Percentiles rank a stretch among this genome's conserved stretches.
phyloP scores from a whole-genome alignment of 2,113 vertebrate genomes.

The Phyllostomus hastatus region DNA sequence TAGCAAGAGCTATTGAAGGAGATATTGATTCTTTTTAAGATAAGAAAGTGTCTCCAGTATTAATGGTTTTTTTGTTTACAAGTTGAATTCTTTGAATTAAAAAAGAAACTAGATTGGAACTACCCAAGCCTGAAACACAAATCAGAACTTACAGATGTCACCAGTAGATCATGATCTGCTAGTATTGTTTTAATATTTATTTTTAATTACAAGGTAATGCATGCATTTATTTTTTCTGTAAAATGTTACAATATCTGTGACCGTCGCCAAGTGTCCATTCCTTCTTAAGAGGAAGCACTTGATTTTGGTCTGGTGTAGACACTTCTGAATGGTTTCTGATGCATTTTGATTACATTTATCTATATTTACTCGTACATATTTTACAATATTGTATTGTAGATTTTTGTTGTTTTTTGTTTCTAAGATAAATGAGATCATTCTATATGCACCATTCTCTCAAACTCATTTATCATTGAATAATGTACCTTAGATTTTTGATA shows the following conservation, averaged over 20 bases:
- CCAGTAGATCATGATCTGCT: background rate
- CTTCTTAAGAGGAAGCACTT: background rate
- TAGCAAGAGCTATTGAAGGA: constrained; percentile 43
- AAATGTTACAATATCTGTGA: background rate
- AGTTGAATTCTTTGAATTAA: constrained; percentile 14
- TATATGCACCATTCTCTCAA: background rate
- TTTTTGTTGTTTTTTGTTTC: background rate
- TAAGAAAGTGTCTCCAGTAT: constrained; percentile 43
- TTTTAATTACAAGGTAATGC: background rate
- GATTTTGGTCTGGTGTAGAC: background rate
- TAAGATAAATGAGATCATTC: background rate
- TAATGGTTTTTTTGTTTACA: constrained; percentile 48
- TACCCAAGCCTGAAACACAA: background rate
- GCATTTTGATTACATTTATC: background rate
- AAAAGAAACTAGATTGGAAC: constrained; percentile 26
- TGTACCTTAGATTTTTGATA: background rate
- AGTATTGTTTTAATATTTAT: background rate
- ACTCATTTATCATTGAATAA: background rate
- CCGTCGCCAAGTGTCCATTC: background rate
- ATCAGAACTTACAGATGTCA: background rate
- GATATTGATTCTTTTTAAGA: constrained; percentile 60
- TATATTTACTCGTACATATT: background rate
- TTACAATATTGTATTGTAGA: background rate
- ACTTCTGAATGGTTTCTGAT: background rate
- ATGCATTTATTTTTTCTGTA: background rate